phyloP scores from a whole-genome alignment of 1,140 invertebrate genomes.

The Magallana gigas region DNA sequence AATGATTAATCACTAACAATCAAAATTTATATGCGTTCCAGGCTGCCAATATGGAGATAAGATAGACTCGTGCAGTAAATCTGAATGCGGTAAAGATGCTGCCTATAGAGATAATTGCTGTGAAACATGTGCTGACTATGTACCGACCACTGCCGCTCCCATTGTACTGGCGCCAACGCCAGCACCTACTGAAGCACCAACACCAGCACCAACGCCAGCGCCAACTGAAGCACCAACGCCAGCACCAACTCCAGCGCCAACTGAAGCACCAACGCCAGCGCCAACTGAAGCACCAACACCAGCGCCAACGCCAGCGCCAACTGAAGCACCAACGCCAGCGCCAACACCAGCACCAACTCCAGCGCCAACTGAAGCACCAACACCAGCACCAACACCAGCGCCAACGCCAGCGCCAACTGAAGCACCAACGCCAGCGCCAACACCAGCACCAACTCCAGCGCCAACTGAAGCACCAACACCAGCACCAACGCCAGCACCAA shows the following conservation, averaged over 20 bases:
- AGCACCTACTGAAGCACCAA: background rate
- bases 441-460: background rate
- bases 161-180: background rate
- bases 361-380: background rate
- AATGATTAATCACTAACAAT: background rate
- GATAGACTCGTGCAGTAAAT: background rate
- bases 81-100: background rate
- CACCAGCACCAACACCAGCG: background rate
- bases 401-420: background rate
- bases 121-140: slow-evolving; percentile 21
- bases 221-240: background rate
- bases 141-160: background rate
- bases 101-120: slow-evolving; percentile 1
- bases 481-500: background rate
- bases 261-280: no score
- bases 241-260: background rate
- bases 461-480: background rate
- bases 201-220: background rate
- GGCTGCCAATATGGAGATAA: slow-evolving; percentile 7
- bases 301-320: background rate
- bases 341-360: background rate
- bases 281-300: background rate
- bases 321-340: background rate
- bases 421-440: background rate
- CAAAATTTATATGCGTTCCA: background rate